Conservation (phyloP, 2,113 vertebrate genomes). For the Panthera tigris region DNA sequence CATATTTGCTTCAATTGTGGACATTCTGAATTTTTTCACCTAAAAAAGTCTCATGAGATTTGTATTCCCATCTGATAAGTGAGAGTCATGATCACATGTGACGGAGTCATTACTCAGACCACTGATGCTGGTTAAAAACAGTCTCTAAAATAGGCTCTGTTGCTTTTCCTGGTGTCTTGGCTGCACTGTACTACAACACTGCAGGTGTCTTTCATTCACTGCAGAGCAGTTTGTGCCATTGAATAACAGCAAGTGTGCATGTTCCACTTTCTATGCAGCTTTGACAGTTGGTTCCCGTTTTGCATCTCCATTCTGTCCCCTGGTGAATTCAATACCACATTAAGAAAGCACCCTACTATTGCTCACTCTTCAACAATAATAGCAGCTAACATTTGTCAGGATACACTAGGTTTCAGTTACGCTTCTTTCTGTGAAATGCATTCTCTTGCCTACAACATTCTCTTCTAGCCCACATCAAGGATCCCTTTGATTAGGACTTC, state of each 20-base stretch:
- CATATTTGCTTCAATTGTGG: conserved; percentile 18
- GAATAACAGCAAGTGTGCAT: neutral
- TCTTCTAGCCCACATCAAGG: neutral
- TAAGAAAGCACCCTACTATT: neutral
- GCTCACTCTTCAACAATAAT: neutral
- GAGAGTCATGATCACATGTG: conserved; percentile 47
- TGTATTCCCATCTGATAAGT: neutral
- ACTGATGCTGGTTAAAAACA: neutral
- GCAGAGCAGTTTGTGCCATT: conserved; percentile 13
- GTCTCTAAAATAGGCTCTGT: neutral
- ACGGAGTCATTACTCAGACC: neutral
- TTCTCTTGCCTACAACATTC: neutral
- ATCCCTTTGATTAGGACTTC: neutral
- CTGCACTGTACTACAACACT: neutral
- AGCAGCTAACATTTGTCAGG: neutral
- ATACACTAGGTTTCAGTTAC: neutral
- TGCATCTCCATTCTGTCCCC: neutral
- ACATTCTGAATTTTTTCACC: conserved; percentile 45
- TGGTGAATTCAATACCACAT: neutral
- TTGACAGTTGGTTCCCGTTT: neutral
- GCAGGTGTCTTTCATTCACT: conserved; percentile 27
- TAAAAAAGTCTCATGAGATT: conserved; percentile 36
- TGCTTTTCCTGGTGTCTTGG: neutral
- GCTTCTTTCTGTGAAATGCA: neutral
- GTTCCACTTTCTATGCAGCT: neutral